Evolutionary conservation across 2,113 vertebrate species (phyloP).

Genomic region (Anseranas semipalmata): DNA sequence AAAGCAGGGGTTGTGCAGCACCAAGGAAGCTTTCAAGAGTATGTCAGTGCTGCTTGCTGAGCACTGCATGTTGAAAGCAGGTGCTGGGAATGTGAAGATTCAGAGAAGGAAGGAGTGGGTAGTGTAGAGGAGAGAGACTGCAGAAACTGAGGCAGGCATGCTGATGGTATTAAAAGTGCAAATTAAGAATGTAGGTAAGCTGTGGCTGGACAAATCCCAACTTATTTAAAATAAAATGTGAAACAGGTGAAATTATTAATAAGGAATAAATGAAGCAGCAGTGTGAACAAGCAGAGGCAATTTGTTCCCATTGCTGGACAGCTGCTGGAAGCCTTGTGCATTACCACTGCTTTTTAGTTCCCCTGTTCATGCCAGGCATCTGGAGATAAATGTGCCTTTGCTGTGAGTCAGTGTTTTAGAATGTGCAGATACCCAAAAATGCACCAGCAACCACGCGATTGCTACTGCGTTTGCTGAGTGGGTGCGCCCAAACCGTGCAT

Average conservation of each 20-base stretch:
- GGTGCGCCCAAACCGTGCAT: background rate
- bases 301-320: background rate
- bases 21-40: background rate
- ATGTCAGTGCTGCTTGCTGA: background rate
- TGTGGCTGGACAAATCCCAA: background rate
- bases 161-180: background rate
- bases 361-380: background rate
- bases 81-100: background rate
- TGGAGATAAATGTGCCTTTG: constrained; percentile 31
- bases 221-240: background rate
- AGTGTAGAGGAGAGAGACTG: background rate
- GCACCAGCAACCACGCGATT: background rate
- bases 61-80: background rate
- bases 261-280: background rate
- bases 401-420: constrained; percentile 27
- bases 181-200: background rate
- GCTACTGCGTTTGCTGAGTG: background rate
- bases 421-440: constrained; percentile 28
- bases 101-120: background rate
- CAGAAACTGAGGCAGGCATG: background rate
- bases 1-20: background rate
- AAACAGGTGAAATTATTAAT: background rate
- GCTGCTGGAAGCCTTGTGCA: background rate
- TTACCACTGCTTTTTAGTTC: background rate
- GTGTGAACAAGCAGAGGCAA: background rate